Evolutionary conservation across 2,888 invertebrate species (phyloP).

Genomic region (Caenorhabditis parvicauda): DNA sequence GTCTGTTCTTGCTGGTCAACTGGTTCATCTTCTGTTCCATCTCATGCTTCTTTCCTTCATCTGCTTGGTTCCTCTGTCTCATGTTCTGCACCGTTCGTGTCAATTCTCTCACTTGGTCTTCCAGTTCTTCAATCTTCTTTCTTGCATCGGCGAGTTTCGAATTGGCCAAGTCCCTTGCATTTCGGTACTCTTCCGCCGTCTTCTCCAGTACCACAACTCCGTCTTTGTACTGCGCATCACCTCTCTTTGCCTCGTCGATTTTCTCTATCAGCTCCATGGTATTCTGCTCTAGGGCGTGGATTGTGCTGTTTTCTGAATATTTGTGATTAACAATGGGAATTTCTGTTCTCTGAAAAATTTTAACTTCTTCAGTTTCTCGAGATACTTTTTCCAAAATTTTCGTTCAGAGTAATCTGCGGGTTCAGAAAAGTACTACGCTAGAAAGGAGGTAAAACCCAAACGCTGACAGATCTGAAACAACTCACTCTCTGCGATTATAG

Average conservation of each 20-base stretch:
- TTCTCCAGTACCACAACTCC: constrained; percentile 24
- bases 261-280: constrained; percentile 22
- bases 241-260: constrained; percentile 15
- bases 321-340: not conserved
- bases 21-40: constrained; percentile 21
- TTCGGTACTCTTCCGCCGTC: constrained; percentile 26
- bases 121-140: constrained; percentile 23
- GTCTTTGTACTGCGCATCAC: constrained; percentile 19
- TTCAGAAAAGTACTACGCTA: no score
- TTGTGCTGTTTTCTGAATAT: constrained; percentile 11
- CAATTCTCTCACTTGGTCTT: constrained; percentile 22
- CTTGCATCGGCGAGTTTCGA: constrained; percentile 22
- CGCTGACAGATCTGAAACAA: not conserved
- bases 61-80: constrained; percentile 20
- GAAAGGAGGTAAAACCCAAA: no score
- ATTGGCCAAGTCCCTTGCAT: constrained; percentile 15
- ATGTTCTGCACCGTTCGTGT: constrained; percentile 25
- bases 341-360: constrained; percentile 5
- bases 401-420: not conserved
- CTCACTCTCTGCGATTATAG: not conserved
- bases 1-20: constrained; percentile 15
- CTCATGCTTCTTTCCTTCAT: constrained; percentile 29
- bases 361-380: constrained; percentile 2
- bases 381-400: no score
- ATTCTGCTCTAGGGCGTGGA: constrained; percentile 26